These are phyloP conservation scores for Stegana nigrithorax DNA, from an alignment of 2,888 invertebrate species.

Conservation along the genomic window DNA sequence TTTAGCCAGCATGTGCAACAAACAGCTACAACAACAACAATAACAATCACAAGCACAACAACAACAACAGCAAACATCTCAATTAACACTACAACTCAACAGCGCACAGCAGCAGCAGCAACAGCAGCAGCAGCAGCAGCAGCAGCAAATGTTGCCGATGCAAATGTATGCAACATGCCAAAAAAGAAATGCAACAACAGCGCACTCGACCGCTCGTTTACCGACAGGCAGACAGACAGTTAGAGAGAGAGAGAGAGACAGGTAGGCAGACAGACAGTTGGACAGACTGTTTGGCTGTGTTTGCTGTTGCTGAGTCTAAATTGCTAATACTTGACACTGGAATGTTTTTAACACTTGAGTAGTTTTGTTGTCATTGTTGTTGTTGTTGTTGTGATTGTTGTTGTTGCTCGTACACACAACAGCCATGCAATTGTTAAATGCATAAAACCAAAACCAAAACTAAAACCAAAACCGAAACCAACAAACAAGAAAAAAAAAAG, in stretches of 20 bases:
- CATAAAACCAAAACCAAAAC: background rate
- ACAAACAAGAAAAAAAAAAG: too few relatives aligned
- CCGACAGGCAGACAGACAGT: background rate
- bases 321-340: constrained; percentile 60
- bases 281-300: background rate
- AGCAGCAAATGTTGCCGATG: constrained; percentile 30
- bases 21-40: background rate
- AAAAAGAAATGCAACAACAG: constrained; percentile 10
- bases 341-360: constrained; percentile 55
- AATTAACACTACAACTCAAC: constrained; percentile 47
- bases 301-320: constrained; percentile 42
- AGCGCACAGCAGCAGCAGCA: constrained; percentile 15
- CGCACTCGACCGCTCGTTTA: too few relatives aligned
- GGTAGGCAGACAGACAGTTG: background rate
- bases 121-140: constrained; percentile 21
- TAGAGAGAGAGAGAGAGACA: background rate
- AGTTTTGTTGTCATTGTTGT: background rate
- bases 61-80: constrained; percentile 41
- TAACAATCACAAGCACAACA: background rate
- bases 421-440: constrained; percentile 9
- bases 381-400: constrained; percentile 5
- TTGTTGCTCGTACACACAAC: constrained; percentile 25
- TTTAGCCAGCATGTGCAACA: constrained; percentile 4
- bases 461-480: background rate
- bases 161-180: constrained; percentile 33